Conservation (phyloP, 2,797 vertebrate species). For the Sylvilagus floridanus region DNA sequence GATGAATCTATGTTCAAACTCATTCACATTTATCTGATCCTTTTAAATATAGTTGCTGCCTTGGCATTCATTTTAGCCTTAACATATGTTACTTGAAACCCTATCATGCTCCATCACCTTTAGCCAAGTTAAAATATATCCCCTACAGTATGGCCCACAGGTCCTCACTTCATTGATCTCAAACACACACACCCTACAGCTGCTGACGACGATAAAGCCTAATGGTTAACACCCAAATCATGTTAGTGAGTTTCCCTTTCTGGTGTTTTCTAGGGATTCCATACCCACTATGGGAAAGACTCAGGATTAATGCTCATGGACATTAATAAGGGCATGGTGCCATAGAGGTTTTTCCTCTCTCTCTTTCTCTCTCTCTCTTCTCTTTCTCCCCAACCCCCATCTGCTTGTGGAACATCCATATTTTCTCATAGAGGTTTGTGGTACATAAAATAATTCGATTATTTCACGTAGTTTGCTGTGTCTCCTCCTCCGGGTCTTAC, state of each 20-base stretch:
- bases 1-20: too few species aligned
- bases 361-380: too few species aligned
- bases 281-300: too few species aligned
- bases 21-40: too few species aligned
- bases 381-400: not conserved
- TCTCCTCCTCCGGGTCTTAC: not conserved
- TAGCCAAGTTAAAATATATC: not conserved
- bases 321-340: not conserved
- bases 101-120: not conserved
- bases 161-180: not conserved
- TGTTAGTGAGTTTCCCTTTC: too few species aligned
- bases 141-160: too few species aligned
- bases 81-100: too few species aligned
- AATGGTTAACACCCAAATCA: not conserved
- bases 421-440: not conserved
- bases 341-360: not conserved
- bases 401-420: not conserved
- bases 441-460: not conserved
- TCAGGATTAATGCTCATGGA: not conserved
- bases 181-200: not conserved
- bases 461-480: not conserved
- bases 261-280: not conserved
- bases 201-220: not conserved
- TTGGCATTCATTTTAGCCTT: not conserved
- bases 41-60: too few species aligned